Base-by-base conservation (phyloP, 2,113 vertebrate genomes). In the Mystacornis crossleyi region DNA sequence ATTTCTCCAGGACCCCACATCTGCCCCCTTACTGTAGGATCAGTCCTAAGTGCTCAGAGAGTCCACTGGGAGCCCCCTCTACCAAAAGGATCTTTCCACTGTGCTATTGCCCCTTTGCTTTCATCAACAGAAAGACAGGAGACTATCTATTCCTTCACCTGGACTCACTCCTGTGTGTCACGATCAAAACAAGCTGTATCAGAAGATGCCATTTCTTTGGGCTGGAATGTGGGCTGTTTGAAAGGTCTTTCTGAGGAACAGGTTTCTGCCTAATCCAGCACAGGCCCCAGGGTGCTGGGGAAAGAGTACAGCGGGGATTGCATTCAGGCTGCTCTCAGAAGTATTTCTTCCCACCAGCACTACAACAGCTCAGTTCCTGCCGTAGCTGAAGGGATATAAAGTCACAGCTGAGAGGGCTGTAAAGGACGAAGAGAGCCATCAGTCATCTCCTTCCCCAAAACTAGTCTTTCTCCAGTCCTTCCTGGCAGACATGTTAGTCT, bases 401-500 rank as follows among this genome's bases (percentile, higher is more conserved):
- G 87, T 89, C 93, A 89, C 93, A 96, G 90, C 86, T 93, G 93
- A 96, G 81, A 89, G 43, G 60, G 50, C 54, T 81, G 84, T 90
- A 91, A 89, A 87, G 72, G 58, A 66, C 0, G 0, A 7, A 25
- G 67, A 88, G 58, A 80, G 31, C 38, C 54, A 90, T 90, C 74
- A 86, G 62, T 95, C 90, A 90, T 86, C 13, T 54, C 55, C 29
- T 60, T 93, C 51, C 42, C 62, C 79, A 66, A 77, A 95, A 90
- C 71, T 33, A 77, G 45, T 29, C 62, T 77, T 81, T 81, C 73
- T 93, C 61, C 58, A 89, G 17, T 12, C 69, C 51, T 92, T 95
- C 67, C 67, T 88, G 82, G 64, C 75, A 90, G 75, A 81, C 38
- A 43, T n/a, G 61, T 86, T 95, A 62, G 78, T 87, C 84, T 71